phyloP scores from a whole-genome alignment of 1,140 invertebrate species.

The Lucilia sericata region DNA sequence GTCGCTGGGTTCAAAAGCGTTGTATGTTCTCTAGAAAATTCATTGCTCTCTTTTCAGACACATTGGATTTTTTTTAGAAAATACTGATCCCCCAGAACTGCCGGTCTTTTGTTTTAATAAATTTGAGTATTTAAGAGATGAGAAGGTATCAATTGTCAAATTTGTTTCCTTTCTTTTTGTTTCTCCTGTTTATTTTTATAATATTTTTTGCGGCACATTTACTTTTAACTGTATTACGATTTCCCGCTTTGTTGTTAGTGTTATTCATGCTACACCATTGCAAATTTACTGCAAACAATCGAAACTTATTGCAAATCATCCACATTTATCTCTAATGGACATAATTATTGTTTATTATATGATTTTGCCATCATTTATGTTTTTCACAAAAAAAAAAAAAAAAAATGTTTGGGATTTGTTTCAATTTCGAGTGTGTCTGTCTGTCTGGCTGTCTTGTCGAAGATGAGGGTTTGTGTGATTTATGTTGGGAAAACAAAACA shows the following conservation, averaged over 20 bases:
- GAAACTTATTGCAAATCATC: neutral
- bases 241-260: neutral
- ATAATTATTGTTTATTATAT: conserved; percentile 18
- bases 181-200: too few relatives aligned
- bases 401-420: neutral
- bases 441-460: neutral
- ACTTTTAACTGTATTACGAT: neutral
- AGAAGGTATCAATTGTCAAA: neutral
- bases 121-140: neutral
- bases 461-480: neutral
- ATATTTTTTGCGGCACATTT: neutral
- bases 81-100: too few relatives aligned
- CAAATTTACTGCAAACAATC: neutral
- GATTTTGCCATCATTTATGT: neutral
- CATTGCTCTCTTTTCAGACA: too few relatives aligned
- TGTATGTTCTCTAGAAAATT: too few relatives aligned
- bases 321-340: neutral
- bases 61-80: too few relatives aligned
- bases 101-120: conserved; percentile 10
- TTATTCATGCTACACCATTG: neutral
- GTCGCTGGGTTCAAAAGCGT: too few relatives aligned
- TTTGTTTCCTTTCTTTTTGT: conserved; percentile 9
- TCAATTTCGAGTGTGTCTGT: neutral
- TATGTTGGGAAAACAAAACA: neutral
- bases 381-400: too few relatives aligned